Percentiles rank a stretch among this genome's conserved stretches.
Conservation (phyloP, 35 echinoderm and acorn worm genomes). For the Ophiothrix spiculata region DNA sequence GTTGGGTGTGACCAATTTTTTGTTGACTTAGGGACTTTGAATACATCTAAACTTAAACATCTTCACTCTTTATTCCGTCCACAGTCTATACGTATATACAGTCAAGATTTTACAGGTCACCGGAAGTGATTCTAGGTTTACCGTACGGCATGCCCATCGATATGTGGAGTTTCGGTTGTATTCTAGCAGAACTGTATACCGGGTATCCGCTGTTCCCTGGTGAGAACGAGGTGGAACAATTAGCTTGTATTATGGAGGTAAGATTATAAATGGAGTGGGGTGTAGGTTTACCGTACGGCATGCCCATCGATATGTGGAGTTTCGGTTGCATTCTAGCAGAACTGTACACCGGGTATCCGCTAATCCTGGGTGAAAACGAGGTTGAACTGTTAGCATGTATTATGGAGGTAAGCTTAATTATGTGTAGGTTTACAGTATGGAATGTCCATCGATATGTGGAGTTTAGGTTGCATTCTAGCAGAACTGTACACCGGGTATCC, state of each 20-base stretch:
- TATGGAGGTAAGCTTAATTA: too few species aligned
- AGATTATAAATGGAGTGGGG: background rate
- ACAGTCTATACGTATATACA: slow-evolving; percentile 95
- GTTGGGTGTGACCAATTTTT: too few species aligned
- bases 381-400: too few species aligned
- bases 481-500: slow-evolving; percentile 90
- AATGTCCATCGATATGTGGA: too few species aligned
- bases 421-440: too few species aligned
- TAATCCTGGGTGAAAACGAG: too few species aligned
- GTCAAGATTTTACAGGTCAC: slow-evolving; percentile 78
- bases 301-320: slow-evolving; percentile 83
- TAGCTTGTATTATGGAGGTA: slow-evolving; percentile 96
- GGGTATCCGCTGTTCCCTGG: slow-evolving; percentile 88
- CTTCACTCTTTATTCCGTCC: too few species aligned
- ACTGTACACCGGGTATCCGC: too few species aligned
- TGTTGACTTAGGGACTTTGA: too few species aligned
- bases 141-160: slow-evolving; percentile 76
- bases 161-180: slow-evolving; percentile 89
- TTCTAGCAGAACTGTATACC: slow-evolving; percentile 82
- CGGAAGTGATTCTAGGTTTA: slow-evolving; percentile 79
- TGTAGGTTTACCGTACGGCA: slow-evolving; percentile 63
- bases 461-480: slow-evolving; percentile 83
- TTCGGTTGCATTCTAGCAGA: too few species aligned
- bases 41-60: too few species aligned
- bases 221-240: slow-evolving; percentile 91